These are phyloP conservation scores for Acropternis orthonyx DNA, from an alignment of 2,797 vertebrate species.

Conservation along the genomic window DNA sequence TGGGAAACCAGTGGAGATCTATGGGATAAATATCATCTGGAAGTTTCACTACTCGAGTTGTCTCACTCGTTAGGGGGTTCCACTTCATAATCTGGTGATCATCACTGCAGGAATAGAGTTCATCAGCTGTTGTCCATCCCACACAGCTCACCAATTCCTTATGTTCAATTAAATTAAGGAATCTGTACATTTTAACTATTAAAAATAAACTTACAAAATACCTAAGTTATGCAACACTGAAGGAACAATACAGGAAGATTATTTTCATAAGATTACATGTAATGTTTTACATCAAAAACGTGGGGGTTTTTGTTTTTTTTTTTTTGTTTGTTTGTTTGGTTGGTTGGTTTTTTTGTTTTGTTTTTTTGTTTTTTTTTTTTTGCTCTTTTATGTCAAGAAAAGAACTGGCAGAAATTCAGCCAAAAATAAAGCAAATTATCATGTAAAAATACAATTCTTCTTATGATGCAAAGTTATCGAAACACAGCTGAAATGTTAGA, in stretches of 20 bases:
- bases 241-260: not conserved
- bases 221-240: not conserved
- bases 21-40: conserved; percentile 90
- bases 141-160: conserved; percentile 89
- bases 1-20: conserved; percentile 94
- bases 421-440: not conserved
- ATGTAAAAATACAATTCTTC: not conserved
- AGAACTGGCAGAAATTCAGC: not conserved
- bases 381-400: not conserved
- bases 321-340: not conserved
- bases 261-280: not conserved
- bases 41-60: conserved; percentile 83
- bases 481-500: not conserved
- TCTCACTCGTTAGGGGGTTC: conserved; percentile 90
- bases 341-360: no score
- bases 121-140: conserved; percentile 93
- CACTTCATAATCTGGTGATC: conserved; percentile 94
- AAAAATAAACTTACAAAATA: not conserved
- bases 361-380: no score
- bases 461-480: not conserved
- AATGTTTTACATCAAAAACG: not conserved
- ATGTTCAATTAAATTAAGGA: conserved; percentile 79
- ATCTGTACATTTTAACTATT: not conserved
- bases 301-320: no score
- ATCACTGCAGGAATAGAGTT: conserved; percentile 93